phyloP scores from a whole-genome alignment of 1,140 invertebrate genomes.

The Pollicipes pollicipes region DNA sequence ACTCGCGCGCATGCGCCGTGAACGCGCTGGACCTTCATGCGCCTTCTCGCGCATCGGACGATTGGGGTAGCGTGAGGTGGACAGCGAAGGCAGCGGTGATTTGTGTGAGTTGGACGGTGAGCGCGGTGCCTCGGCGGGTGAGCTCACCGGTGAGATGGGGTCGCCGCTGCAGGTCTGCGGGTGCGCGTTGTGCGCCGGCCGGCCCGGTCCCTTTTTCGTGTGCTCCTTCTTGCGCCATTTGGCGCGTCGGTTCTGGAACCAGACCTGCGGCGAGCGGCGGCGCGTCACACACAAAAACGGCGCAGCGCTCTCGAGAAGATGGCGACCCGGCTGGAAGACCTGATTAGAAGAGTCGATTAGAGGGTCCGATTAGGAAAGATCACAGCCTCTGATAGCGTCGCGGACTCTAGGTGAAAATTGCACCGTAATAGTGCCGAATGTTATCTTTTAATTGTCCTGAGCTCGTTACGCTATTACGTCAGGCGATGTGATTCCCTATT shows the following conservation, averaged over 20 bases:
- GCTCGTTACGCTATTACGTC: too few relatives aligned
- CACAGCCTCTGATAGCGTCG: not conserved
- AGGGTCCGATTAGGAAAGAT: not conserved
- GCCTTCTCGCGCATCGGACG: too few relatives aligned
- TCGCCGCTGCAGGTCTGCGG: constrained; percentile 94
- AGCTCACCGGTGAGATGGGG: constrained; percentile 63
- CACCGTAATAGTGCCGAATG: not conserved
- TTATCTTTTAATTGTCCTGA: constrained; percentile 2
- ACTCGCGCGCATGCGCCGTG: too few relatives aligned
- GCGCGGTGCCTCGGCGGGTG: too few relatives aligned
- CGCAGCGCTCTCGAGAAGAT: not conserved
- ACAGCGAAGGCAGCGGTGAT: too few relatives aligned
- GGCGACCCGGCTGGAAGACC: too few relatives aligned
- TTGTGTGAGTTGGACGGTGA: too few relatives aligned
- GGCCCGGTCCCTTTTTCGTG: constrained; percentile 92
- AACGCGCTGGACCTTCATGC: too few relatives aligned
- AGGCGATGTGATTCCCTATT: too few relatives aligned
- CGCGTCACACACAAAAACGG: not conserved
- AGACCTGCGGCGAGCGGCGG: constrained; percentile 54
- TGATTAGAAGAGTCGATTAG: too few relatives aligned
- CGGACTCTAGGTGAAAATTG: not conserved
- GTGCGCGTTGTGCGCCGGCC: constrained; percentile 94
- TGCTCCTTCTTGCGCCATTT: constrained; percentile 99
- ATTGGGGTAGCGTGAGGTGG: too few relatives aligned
- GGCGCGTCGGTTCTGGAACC: constrained; percentile 97